A percentile compares a stretch with the other conserved stretches of the same genome.
These are phyloP conservation scores for Drosophila persimilis DNA, from an alignment of 1,140 invertebrate species.

Conservation along the genomic window DNA sequence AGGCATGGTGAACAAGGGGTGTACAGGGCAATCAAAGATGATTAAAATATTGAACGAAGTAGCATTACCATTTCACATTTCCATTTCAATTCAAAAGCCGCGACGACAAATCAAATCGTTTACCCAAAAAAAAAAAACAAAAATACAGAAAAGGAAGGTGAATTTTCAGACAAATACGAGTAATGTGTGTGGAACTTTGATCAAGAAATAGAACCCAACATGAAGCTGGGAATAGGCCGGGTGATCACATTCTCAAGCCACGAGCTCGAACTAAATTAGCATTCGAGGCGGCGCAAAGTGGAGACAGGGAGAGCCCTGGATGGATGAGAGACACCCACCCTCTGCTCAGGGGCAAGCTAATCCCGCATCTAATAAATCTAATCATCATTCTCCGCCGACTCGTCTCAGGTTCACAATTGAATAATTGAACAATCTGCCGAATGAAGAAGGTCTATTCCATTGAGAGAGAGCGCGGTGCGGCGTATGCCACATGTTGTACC, in stretches of 20 bases:
- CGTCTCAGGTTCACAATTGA: conserved; percentile 55
- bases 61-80: conserved; percentile 8
- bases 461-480: too few relatives aligned
- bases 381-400: conserved; percentile 43
- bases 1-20: conserved; percentile 3
- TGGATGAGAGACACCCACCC: too few relatives aligned
- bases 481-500: too few relatives aligned
- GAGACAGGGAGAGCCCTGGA: too few relatives aligned
- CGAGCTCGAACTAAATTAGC: too few relatives aligned
- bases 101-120: conserved; percentile 13
- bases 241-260: too few relatives aligned
- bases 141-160: background rate
- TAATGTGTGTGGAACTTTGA: too few relatives aligned
- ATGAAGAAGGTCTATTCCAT: conserved; percentile 4
- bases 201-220: too few relatives aligned
- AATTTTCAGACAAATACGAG: too few relatives aligned
- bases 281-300: too few relatives aligned
- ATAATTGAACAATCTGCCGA: conserved; percentile 72
- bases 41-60: conserved; percentile 15
- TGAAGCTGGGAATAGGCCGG: too few relatives aligned
- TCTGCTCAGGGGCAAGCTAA: conserved; percentile 37
- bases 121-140: too few relatives aligned
- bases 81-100: conserved; percentile 36
- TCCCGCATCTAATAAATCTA: conserved; percentile 70
- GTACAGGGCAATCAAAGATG: conserved; percentile 25